Conservation (phyloP, 2,888 invertebrate genomes). For the Thymelicus lineola region DNA sequence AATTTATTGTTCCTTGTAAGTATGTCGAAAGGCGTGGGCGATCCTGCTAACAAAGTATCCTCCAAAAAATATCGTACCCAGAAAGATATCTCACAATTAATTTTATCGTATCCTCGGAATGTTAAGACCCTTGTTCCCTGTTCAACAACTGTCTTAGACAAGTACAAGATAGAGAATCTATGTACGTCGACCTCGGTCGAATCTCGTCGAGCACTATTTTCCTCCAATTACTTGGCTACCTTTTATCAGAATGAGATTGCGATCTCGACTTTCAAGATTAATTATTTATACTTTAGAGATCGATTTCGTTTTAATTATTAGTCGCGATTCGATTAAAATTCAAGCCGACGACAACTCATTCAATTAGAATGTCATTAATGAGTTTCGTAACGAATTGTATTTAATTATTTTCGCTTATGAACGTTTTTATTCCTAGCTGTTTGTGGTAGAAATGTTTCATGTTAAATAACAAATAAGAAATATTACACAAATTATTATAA, state of each 20-base stretch:
- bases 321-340: slow-evolving; percentile 34
- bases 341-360: slow-evolving; percentile 28
- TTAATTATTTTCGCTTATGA: slow-evolving; percentile 9
- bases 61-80: slow-evolving; percentile 29
- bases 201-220: slow-evolving; percentile 29
- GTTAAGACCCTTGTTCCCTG: slow-evolving; percentile 41
- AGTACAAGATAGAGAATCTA: slow-evolving; percentile 39
- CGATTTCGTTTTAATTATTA: slow-evolving; percentile 36
- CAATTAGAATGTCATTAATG: slow-evolving; percentile 34
- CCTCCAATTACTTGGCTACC: slow-evolving; percentile 36
- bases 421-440: neutral
- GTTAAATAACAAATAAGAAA: neutral
- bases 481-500: no score
- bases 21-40: slow-evolving; percentile 28
- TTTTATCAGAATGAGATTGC: slow-evolving; percentile 32
- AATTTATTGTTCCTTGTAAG: slow-evolving; percentile 25
- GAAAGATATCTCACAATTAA: slow-evolving; percentile 38
- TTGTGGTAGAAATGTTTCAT: neutral
- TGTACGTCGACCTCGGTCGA: slow-evolving; percentile 34
- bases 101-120: slow-evolving; percentile 36
- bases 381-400: slow-evolving; percentile 27
- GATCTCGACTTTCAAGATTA: slow-evolving; percentile 32
- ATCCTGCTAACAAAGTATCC: slow-evolving; percentile 29
- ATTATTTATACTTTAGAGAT: slow-evolving; percentile 36
- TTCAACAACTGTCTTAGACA: slow-evolving; percentile 39